phyloP scores from a whole-genome alignment of 2,797 vertebrate species.

The Pipistrellus pygmaeus region DNA sequence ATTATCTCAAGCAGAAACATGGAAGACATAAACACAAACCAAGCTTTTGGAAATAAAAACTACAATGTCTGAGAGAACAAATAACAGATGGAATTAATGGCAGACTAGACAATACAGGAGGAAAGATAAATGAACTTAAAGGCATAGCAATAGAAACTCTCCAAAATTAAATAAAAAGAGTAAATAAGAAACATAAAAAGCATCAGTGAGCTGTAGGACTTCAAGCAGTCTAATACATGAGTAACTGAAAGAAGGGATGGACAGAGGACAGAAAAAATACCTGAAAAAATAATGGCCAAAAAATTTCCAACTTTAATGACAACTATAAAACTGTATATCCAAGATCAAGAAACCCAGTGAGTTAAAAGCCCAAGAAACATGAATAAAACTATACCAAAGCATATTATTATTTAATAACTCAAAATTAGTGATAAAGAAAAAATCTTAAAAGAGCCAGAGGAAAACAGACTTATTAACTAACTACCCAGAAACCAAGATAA shows the following conservation, averaged over 20 bases:
- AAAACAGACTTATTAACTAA: conserved; percentile 19
- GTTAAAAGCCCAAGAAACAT: neutral
- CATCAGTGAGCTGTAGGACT: neutral
- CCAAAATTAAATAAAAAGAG: neutral
- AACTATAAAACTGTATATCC: neutral
- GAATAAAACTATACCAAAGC: neutral
- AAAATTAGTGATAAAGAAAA: neutral
- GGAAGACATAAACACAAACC: neutral
- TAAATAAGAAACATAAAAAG: neutral
- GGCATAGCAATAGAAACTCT: neutral
- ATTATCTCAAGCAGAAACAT: neutral
- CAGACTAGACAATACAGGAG: neutral
- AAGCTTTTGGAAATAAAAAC: conserved; percentile 41
- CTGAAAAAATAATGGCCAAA: neutral
- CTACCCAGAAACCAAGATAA: neutral
- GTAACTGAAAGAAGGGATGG: neutral
- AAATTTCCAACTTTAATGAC: conserved; percentile 6
- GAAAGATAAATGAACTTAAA: conserved; percentile 10
- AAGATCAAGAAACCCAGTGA: neutral
- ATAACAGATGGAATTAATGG: neutral
- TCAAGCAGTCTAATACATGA: neutral
- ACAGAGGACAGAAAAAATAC: neutral
- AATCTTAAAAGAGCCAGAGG: conserved; percentile 18
- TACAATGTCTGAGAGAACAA: neutral
- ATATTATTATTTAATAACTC: neutral